These are phyloP conservation scores for Melospiza georgiana DNA, from an alignment of 2,113 vertebrate genomes.

Conservation along the genomic window DNA sequence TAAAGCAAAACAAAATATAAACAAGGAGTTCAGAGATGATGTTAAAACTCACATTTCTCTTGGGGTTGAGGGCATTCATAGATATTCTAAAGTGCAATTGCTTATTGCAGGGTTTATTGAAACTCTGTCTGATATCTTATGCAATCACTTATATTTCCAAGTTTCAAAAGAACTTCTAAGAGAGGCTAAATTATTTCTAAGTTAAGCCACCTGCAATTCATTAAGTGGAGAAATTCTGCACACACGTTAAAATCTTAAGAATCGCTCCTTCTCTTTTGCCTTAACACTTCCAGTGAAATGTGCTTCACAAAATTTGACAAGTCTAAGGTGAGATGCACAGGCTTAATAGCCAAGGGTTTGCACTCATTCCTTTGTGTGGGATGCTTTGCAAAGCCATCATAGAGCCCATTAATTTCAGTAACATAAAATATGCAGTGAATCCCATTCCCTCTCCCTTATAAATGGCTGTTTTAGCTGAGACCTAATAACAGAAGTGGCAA, in stretches of 20 bases:
- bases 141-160: not conserved
- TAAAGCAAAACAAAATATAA: not conserved
- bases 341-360: not conserved
- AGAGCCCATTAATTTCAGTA: constrained; percentile 8
- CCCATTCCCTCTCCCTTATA: not conserved
- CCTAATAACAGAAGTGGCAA: not conserved
- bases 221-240: not conserved
- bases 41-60: not conserved
- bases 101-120: not conserved
- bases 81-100: not conserved
- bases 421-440: constrained; percentile 44
- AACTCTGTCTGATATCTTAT: not conserved
- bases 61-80: not conserved
- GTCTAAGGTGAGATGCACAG: not conserved
- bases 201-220: not conserved
- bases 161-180: not conserved
- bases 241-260: not conserved
- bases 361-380: not conserved
- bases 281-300: not conserved
- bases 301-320: not conserved
- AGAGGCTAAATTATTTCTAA: not conserved
- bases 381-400: not conserved
- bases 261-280: not conserved
- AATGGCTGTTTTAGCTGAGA: not conserved
- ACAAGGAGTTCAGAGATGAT: not conserved